phyloP scores from a whole-genome alignment of 1,140 invertebrate genomes.

The Caenorhabditis inopinata region DNA sequence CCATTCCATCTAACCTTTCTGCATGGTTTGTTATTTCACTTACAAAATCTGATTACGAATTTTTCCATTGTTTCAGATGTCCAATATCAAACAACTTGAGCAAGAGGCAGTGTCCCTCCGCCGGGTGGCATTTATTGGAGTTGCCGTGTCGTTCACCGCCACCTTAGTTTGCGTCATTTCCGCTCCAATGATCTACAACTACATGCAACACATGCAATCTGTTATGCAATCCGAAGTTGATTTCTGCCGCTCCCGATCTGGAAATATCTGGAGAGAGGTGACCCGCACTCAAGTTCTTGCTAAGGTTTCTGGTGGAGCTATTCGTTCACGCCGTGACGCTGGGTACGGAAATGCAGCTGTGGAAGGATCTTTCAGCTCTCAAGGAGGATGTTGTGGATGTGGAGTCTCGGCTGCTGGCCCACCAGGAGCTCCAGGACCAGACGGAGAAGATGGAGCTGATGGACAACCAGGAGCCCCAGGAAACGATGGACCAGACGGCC shows the following conservation, averaged over 20 bases:
- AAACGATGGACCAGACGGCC: slow-evolving; percentile 44
- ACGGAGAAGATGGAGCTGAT: slow-evolving; percentile 50
- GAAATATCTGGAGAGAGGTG: slow-evolving; percentile 62
- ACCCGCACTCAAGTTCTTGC: slow-evolving; percentile 53
- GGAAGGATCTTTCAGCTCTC: slow-evolving; percentile 13
- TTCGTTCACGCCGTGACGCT: slow-evolving; percentile 51
- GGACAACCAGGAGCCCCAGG: slow-evolving; percentile 47
- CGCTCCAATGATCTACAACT: slow-evolving; percentile 66
- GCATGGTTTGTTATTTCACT: too few relatives aligned
- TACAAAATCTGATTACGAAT: too few relatives aligned
- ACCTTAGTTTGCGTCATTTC: slow-evolving; percentile 64
- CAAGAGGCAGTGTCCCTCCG: slow-evolving; percentile 40
- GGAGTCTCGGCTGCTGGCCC: slow-evolving; percentile 51
- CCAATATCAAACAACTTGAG: slow-evolving; percentile 38
- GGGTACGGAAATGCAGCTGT: slow-evolving; percentile 49
- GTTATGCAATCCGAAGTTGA: slow-evolving; percentile 62
- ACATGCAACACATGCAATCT: slow-evolving; percentile 62
- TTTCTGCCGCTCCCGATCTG: slow-evolving; percentile 58
- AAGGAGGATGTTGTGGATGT: slow-evolving; percentile 51
- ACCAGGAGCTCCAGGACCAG: slow-evolving; percentile 49
- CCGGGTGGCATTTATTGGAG: slow-evolving; percentile 46
- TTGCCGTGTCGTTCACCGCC: slow-evolving; percentile 55
- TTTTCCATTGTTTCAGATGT: slow-evolving; percentile 20
- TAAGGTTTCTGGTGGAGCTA: slow-evolving; percentile 34
- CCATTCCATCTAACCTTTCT: background rate